Evolutionary conservation across 2,113 vertebrate species (phyloP), one percentile per base, ranked within the genome.

Genomic region (Chaetodon trifascialis): DNA sequence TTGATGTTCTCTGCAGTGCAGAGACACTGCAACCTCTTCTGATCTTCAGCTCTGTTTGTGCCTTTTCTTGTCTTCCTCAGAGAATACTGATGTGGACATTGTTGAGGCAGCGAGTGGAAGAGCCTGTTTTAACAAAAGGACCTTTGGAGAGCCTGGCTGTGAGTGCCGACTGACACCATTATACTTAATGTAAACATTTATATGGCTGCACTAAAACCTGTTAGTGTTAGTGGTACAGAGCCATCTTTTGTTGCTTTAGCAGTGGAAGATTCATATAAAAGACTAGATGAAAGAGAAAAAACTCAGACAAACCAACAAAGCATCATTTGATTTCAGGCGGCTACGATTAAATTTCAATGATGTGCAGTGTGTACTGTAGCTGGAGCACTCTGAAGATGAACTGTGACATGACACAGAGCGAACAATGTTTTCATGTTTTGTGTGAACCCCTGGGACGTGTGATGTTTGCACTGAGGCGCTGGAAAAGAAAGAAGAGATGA

Each of bases 1-100:
- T 88, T 90, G 85, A 92, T 86, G 86, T 76, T 73, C 59, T 67
- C 73, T 68, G 54, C 66, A 76, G 70, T 23, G 11, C 23, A 77
- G 64, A 74, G 11, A 79, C 73, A 80, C 71, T 58, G 63, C 80
- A 71, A 56, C 66, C 77, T 80, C 72, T 40, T 83, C 79, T 92
- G 82, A 87, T 79, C 79, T 78, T 47, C 70, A 40, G 60, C 79
- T 84, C 42, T 55, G 72, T 60, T 78, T 58, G 51, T 72, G 38
- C 51, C 42, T 74, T 77, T 75, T 89, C 72, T 44, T 62, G 76
- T 84, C 59, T 52, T 62, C 70, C 34, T 80, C 60, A 70, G 64
- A 73, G 69, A 49, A 79, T 47, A 74, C 64, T 64, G 73, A 67
- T 42, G 17, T 21, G 25, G 25, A n/a, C 51, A 67, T 54, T 46